phyloP scores from a whole-genome alignment of 2,888 invertebrate species.

The Epinotia nisella region DNA sequence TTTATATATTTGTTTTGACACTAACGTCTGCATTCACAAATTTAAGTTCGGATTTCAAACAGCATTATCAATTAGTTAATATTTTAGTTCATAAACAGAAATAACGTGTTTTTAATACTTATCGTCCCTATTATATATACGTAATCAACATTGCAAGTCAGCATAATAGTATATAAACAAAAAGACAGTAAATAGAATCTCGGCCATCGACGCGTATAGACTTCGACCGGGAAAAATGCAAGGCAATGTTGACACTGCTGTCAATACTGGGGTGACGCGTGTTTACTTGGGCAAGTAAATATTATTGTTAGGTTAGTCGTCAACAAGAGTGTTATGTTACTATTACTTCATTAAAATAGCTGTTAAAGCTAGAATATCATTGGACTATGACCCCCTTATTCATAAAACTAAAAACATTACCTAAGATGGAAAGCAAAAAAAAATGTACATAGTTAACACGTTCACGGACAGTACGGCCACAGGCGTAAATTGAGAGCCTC shows the following conservation, averaged over 20 bases:
- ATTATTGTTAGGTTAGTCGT: slow-evolving; percentile 18
- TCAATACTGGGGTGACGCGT: slow-evolving; percentile 18
- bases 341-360: slow-evolving; percentile 8
- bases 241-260: slow-evolving; percentile 23
- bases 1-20: too few species aligned
- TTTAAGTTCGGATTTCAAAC: too few species aligned
- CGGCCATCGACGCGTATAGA: background rate
- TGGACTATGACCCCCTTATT: background rate
- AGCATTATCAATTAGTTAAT: too few species aligned
- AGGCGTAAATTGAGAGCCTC: too few species aligned
- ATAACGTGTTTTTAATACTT: too few species aligned
- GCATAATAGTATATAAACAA: slow-evolving; percentile 6
- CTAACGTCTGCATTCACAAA: too few species aligned
- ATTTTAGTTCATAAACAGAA: too few species aligned
- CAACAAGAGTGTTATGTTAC: slow-evolving; percentile 26
- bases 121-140: background rate
- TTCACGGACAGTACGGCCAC: too few species aligned
- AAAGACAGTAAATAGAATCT: slow-evolving; percentile 9
- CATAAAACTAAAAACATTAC: too few species aligned
- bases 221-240: slow-evolving; percentile 25
- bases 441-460: too few species aligned
- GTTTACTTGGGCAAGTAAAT: slow-evolving; percentile 14
- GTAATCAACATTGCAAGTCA: background rate
- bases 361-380: background rate
- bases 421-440: too few species aligned